Evolutionary conservation across 2,888 invertebrate species (phyloP).

Genomic region (Cheilosia vernalis): DNA sequence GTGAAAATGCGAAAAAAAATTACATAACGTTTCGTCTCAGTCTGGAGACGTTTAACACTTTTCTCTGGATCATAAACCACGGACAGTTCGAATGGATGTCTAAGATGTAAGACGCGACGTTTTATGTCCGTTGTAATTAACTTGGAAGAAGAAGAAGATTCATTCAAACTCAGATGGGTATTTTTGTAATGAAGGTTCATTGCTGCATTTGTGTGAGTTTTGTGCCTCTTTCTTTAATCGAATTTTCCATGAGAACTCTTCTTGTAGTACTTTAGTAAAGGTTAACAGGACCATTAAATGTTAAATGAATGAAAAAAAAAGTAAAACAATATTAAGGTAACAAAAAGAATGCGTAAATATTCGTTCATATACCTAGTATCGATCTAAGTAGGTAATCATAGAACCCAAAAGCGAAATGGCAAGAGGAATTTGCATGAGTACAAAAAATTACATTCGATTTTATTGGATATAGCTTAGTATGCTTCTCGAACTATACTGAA

Average conservation of each 20-base stretch:
- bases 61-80: slow-evolving; percentile 60
- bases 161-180: not conserved
- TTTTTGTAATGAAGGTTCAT: slow-evolving; percentile 32
- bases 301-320: too few species aligned
- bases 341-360: too few species aligned
- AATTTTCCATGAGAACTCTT: slow-evolving; percentile 9
- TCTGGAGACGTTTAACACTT: slow-evolving; percentile 24
- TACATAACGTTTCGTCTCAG: slow-evolving; percentile 51
- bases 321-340: too few species aligned
- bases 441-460: too few species aligned
- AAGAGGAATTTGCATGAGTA: too few species aligned
- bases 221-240: slow-evolving; percentile 5
- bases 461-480: too few species aligned
- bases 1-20: slow-evolving; percentile 64
- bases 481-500: too few species aligned
- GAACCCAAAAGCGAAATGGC: too few species aligned
- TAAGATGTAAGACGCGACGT: slow-evolving; percentile 25
- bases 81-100: slow-evolving; percentile 7
- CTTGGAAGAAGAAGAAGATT: not conserved
- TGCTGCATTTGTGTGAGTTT: slow-evolving; percentile 20
- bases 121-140: slow-evolving; percentile 50
- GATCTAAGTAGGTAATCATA: too few species aligned
- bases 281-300: slow-evolving; percentile 16
- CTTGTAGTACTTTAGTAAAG: slow-evolving; percentile 6
- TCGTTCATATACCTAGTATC: too few species aligned